A percentile compares a stretch with the other conserved stretches of the same genome.
Conservation (phyloP, 2,113 vertebrate species). For the Solea solea region DNA sequence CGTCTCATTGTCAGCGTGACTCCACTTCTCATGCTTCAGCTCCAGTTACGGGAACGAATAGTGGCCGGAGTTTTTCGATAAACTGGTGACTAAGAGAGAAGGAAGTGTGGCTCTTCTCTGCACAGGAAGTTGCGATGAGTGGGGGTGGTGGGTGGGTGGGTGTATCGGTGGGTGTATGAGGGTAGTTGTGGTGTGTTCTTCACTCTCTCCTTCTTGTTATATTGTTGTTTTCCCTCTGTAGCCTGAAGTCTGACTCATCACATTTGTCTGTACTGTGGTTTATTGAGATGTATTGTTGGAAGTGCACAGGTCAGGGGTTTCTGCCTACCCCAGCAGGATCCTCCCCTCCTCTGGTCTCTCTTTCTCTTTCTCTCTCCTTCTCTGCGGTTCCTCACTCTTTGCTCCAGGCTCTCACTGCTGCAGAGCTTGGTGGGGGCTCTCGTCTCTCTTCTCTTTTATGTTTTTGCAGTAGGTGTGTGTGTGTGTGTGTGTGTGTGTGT, state of each 20-base stretch:
- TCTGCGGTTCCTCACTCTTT: conserved; percentile 41
- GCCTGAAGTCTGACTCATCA: conserved; percentile 74
- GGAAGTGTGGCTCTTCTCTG: conserved; percentile 26
- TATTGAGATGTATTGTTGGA: conserved; percentile 77
- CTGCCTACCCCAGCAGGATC: conserved; percentile 72
- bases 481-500: neutral
- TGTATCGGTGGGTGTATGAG: no score
- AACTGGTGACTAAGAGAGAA: conserved; percentile 51
- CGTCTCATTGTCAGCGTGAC: no score
- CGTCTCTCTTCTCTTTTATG: conserved; percentile 47
- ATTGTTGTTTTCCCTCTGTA: conserved; percentile 67
- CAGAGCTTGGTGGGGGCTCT: conserved; percentile 35
- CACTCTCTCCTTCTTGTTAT: conserved; percentile 45
- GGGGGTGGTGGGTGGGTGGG: neutral
- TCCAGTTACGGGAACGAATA: conserved; percentile 26
- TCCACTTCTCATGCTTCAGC: conserved; percentile 4
- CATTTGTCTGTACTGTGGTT: conserved; percentile 63
- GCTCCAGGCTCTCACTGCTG: conserved; percentile 36
- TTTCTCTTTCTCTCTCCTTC: conserved; percentile 1
- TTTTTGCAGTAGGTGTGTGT: conserved; percentile 27
- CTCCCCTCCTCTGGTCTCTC: conserved; percentile 10
- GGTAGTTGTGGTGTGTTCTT: conserved; percentile 20
- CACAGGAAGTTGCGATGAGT: neutral
- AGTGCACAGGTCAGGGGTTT: conserved; percentile 75
- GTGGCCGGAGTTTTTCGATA: conserved; percentile 44